Base-by-base conservation (phyloP, 2,797 vertebrate species). In the Onychomys torridus region DNA sequence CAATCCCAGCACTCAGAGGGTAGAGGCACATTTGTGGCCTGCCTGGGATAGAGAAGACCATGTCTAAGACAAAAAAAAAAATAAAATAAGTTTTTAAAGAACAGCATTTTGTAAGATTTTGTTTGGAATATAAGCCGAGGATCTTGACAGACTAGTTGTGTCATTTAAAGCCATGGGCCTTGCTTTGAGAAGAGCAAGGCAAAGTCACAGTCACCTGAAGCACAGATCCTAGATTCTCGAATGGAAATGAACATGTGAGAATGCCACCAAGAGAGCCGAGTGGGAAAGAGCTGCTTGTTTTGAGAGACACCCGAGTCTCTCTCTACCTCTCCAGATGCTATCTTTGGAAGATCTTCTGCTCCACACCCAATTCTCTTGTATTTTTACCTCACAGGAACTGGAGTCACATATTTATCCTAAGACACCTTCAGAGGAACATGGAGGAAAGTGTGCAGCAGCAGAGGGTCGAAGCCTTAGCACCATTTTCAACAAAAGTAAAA, bases 51-150 rank as follows among this genome's bases (percentile, higher is more conserved):
- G 25, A 46, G 29, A 34, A 63, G 32, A 63, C 40, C 4, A 3
- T 27, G 21, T 14, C 27, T n/a, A 61, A 63, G 10, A 65, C 61
- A 16, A 85, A 65, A 84, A 85, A 65, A 84, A 43, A 82, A 40
- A 27, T 6, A 65, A 32, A 14, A 3, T 4, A n/a, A 40, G 21
- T 13, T 85, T 63, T 63, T 65, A 49, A 40, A 43, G 67, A 21
- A 86, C 14, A 19, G 46, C 23, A 52, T 81, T 94, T 89, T 82
- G 81, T 69, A 86, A 91, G 40, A 81, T 85, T 88, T 77, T 76
- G 29, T 12, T 92, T 84, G 52, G 46, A 90, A 81, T 94, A 7
- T 19, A 61, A 49, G 9, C 46, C 59, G 25, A 17, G 23, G 77
- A 52, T 65, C 19, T 19, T 57, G 34, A 67, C n/a, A 81, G 32